Percentiles rank a stretch among this genome's conserved stretches.
Evolutionary conservation across 2,113 vertebrate genomes (phyloP).

Genomic region (Vidua macroura): DNA sequence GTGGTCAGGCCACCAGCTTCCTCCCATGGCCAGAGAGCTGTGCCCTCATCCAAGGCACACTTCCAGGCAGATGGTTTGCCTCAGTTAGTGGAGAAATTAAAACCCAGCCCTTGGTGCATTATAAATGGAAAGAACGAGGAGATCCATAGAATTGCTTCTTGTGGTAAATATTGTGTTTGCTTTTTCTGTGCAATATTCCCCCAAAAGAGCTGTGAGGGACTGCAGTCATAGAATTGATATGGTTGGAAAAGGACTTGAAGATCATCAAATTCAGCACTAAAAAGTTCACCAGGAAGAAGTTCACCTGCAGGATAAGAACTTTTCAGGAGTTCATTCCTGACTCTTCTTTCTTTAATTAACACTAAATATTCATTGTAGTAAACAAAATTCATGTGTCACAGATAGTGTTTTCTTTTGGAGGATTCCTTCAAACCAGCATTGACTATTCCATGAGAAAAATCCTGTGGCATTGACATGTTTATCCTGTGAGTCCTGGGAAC

Average conservation of each 20-base stretch:
- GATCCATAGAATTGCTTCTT: neutral
- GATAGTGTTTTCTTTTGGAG: neutral
- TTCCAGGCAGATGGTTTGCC: neutral
- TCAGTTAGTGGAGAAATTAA: neutral
- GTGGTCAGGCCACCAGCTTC: neutral
- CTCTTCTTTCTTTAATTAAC: neutral
- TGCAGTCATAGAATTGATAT: neutral
- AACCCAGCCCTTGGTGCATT: neutral
- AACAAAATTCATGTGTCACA: fast-evolving
- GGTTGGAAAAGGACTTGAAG: neutral
- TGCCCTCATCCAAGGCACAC: neutral
- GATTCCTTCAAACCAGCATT: neutral
- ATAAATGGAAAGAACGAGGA: neutral
- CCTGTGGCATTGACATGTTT: fast-evolving
- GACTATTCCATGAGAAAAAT: neutral
- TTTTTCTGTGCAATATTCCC: neutral
- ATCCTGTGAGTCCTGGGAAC: neutral
- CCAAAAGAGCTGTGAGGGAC: neutral
- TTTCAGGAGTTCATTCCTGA: neutral
- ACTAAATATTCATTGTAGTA: neutral
- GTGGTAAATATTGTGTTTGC: neutral
- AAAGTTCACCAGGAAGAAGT: neutral
- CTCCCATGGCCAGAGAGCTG: neutral
- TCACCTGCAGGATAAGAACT: neutral
- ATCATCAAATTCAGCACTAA: neutral